Base-by-base conservation (phyloP, 2,797 vertebrate species). In the Alca torda region DNA sequence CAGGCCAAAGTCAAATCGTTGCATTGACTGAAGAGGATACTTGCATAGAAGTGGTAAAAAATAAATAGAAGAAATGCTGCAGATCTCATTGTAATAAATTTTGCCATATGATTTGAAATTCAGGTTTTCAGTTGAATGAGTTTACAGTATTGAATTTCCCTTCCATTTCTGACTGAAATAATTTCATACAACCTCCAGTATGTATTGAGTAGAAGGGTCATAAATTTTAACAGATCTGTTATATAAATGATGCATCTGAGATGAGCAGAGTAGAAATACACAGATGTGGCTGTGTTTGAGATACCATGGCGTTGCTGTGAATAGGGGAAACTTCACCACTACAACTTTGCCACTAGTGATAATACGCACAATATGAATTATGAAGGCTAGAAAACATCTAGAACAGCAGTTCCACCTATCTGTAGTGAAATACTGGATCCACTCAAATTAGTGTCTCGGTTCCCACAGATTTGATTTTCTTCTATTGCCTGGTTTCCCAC, bases 71-170 rank as follows among this genome's bases (percentile, higher is more conserved):
- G 65, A 90, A 82, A 51, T 89, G 61, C 87, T 85, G 61, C 68
- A 77, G n/a, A 83, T 81, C 53, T 94, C 45, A 41, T 80, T 92
- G 64, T 78, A 95, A 95, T 89, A 94, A 88, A 92, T 94, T 96
- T 89, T 91, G 37, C 64, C 6, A 9, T 84, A 41, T 43, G 64
- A 91, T 96, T 96, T 91, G 78, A 96, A 94, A 92, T 92, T 77
- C 84, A 69, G 33, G 56, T 93, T 94, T 94, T 68, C 91, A 91
- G 56, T 75, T 93, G 75, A 92, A 63, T 91, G 85, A 85, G 41
- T 85, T 94, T 94, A 80, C n/a, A 64, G 53, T 90, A 92, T 92
- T 83, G 84, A 85, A 87, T 94, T 94, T 93, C 69, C 65, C 35
- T 88, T 94, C 82, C 48, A 33, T 80, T 95, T 93, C 69, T 85